Evolutionary conservation across 2,113 vertebrate species (phyloP), one percentile per base, ranked within the genome.

Genomic region (Otis tarda): DNA sequence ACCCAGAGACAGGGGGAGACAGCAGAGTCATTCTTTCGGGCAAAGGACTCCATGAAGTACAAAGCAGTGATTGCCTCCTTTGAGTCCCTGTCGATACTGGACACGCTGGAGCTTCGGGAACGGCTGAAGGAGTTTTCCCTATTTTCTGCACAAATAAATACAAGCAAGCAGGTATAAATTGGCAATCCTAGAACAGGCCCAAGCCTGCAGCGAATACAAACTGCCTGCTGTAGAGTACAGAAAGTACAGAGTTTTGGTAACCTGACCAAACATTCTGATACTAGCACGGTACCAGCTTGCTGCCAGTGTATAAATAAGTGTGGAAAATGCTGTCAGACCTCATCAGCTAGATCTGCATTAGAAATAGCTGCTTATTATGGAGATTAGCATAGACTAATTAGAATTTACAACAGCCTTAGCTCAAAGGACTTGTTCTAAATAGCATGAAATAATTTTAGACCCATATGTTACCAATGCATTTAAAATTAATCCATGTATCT

Each of bases 31-130:
- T 98, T 98, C 97, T 99, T 99, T 35, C 98, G 98, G 52, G 98
- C 98, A 41, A 98, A 99, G 22, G 99, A 99, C 89, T 99, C 99
- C 94, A 98, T 99, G 82, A 99, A 99, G 96, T 99, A 99, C 91
- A 99, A 86, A 22, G 99, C 98, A 70, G 99, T 99, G 86, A 99
- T 98, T 3, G 99, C 98, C 97, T 99, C 99, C 94, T 99, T 99
- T 10, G 99, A 98, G 95, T 99, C 99, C 80, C 99, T 98, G 98
- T 99, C 99, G 33, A 99, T 99, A 81, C 99, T 99, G 96, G 99
- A 99, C 90, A 99, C 98, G 3, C 99, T 99, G 97, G 99, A 99
- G 90, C 99, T 99, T 93, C 99, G 99, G 2, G 99, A 99, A 80
- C 99, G 99, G 97, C 98, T 99, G 98, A 99, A 99, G 85, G 99